Base-by-base conservation (phyloP, 2,113 vertebrate genomes). In the human (Homo sapiens) region DNA sequence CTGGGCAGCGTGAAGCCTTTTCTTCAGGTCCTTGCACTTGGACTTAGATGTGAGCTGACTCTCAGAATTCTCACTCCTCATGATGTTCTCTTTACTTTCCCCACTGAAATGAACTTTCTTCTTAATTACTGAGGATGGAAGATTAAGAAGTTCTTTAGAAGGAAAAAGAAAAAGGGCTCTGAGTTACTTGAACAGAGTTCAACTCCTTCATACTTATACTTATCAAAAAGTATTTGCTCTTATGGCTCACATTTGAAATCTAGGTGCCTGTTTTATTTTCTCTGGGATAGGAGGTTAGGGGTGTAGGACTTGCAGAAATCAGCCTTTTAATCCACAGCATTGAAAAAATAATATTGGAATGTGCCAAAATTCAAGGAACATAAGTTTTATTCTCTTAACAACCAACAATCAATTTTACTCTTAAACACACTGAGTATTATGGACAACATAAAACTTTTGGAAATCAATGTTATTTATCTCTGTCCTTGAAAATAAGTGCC, bases 61-160 rank as follows among this genome's bases (percentile, higher is more conserved):
- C 94, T 98, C 98, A 23, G 95, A 1, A n/a, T 75, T 96, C 27
- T 98, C 97, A 35, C 50, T 84, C 81, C 52, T 66, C 35, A 45
- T 30, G 78, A 76, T 18, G 89, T 99, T 99, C 97, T 99, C 99
- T 98, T 99, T 99, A 94, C 96, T 99, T 95, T 99, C 99, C 0
- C 98, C 98, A 9, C 98, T 98, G 98, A 99, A 99, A 91, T 99
- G 99, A 97, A 99, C 99, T 94, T 99, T 99, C 98, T 99, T 99
- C 98, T 99, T 99, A 32, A 98, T 98, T 0, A 98, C 88, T 10
- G 99, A 99, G 59, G 97, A 81, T 32, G 98, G 98, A 82, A 98
- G 98, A 32, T 92, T 88, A 48, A 97, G 18, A 11, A 55, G 32
- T 0, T 98, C 98, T 98, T 98, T 98, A 61, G 35, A 95, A 92